Conservation (phyloP, 2,797 vertebrate species). For the Peromyscus aztecus region DNA sequence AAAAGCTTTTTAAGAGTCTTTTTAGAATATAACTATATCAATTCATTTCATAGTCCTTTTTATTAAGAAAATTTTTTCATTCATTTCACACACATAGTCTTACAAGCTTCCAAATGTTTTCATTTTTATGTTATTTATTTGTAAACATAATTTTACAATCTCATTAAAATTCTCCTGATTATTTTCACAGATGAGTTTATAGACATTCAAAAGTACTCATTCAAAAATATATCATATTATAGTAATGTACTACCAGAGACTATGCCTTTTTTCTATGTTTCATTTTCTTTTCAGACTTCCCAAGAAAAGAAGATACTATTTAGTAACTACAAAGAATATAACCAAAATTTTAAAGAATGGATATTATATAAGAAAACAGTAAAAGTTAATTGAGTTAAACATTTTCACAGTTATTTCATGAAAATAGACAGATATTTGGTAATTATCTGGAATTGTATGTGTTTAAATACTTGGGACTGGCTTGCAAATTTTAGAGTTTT, state of each 20-base stretch:
- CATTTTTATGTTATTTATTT: constrained; percentile 3
- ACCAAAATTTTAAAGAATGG: neutral
- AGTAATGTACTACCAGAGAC: neutral
- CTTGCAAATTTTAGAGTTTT: constrained; percentile 49
- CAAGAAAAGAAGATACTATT: neutral
- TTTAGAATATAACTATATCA: neutral
- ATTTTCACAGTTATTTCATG: constrained; percentile 16
- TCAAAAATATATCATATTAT: constrained; percentile 11
- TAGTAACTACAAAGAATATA: constrained; percentile 24
- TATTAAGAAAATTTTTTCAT: too few species aligned
- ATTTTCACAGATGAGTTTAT: constrained; percentile 50
- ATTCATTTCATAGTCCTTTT: neutral
- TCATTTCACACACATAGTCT: too few species aligned
- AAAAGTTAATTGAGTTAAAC: neutral
- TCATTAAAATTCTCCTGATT: constrained; percentile 41
- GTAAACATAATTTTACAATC: neutral
- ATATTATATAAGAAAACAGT: neutral
- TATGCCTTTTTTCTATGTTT: neutral
- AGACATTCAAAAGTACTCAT: constrained; percentile 31
- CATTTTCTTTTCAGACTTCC: constrained; percentile 31
- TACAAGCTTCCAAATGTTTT: constrained; percentile 30
- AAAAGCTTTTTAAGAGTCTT: constrained; percentile 22
- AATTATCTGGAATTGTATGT: constrained; percentile 33
- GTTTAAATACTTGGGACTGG: constrained; percentile 61
- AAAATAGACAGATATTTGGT: constrained; percentile 5